phyloP scores from a whole-genome alignment of 2,888 invertebrate genomes.

The Diploptera punctata region DNA sequence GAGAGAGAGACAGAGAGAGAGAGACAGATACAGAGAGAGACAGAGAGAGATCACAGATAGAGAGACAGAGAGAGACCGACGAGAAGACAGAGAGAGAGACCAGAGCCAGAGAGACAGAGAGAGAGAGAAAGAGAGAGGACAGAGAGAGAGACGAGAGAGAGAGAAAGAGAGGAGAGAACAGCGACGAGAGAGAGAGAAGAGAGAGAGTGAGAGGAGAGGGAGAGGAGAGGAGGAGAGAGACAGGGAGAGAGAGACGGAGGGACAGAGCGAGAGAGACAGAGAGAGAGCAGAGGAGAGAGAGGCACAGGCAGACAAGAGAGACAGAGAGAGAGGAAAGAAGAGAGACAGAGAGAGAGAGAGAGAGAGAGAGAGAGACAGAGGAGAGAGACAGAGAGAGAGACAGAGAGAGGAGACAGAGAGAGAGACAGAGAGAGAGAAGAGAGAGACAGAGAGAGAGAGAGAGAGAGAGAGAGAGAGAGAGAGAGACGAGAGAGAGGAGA shows the following conservation, averaged over 20 bases:
- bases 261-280: no score
- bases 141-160: no score
- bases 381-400: neutral
- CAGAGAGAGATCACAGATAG: no score
- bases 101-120: neutral
- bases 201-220: no score
- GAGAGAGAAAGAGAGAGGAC: neutral
- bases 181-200: neutral
- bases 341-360: neutral
- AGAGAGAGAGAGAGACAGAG: neutral
- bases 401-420: neutral
- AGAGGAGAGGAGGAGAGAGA: no score
- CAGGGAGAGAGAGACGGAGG: no score
- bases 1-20: neutral
- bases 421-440: neutral
- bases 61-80: no score
- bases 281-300: neutral
- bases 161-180: neutral
- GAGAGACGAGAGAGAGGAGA: no score
- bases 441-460: neutral
- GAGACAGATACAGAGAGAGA: no score
- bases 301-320: neutral
- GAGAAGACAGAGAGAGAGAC: neutral
- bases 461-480: neutral
- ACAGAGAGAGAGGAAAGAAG: neutral